Conservation (phyloP, 1,140 invertebrate genomes). For the Coenobita brevimanus region DNA sequence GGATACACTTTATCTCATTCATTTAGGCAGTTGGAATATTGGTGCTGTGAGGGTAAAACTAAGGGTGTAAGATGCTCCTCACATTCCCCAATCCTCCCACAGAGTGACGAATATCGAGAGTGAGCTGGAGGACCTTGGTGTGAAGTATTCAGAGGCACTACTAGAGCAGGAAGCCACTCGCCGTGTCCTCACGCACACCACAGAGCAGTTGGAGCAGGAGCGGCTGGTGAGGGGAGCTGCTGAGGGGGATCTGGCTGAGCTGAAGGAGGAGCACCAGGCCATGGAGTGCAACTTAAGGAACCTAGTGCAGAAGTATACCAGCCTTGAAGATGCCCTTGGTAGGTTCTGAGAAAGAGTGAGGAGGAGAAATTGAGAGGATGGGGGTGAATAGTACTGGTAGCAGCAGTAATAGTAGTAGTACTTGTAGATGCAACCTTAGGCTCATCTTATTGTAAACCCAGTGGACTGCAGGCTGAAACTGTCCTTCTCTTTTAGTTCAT, state of each 20-base stretch:
- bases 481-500: too few species aligned
- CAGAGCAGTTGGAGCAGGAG: conserved; percentile 51
- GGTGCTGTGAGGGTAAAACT: neutral
- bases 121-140: conserved; percentile 66
- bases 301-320: conserved; percentile 53
- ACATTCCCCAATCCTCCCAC: neutral
- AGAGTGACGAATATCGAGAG: conserved; percentile 45
- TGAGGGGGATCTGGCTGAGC: conserved; percentile 43
- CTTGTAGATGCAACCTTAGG: too few species aligned
- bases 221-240: conserved; percentile 39
- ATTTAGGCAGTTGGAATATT: neutral
- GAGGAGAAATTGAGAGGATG: too few species aligned
- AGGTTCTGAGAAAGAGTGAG: too few species aligned
- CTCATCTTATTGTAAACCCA: too few species aligned
- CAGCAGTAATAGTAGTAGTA: too few species aligned
- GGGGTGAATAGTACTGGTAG: too few species aligned
- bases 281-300: conserved; percentile 46
- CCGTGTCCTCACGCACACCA: conserved; percentile 52
- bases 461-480: too few species aligned
- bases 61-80: neutral
- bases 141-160: conserved; percentile 64
- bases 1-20: too few species aligned
- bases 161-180: conserved; percentile 65
- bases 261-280: conserved; percentile 28
- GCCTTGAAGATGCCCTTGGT: conserved; percentile 59